phyloP scores from a whole-genome alignment of 2,113 vertebrate genomes.

The Spea bombifrons region DNA sequence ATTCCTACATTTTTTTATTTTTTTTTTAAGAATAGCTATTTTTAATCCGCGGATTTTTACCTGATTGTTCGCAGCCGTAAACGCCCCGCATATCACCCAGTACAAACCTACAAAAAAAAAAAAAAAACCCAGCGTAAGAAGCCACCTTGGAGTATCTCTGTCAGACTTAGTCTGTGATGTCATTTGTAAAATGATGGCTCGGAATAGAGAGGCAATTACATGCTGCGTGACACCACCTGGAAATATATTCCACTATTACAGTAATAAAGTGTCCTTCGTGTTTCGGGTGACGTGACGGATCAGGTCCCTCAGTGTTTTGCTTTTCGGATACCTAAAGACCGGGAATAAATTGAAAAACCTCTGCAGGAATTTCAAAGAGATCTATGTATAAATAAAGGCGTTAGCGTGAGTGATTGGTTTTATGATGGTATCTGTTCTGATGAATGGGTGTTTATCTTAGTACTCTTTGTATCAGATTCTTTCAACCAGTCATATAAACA shows the following conservation, averaged over 20 bases:
- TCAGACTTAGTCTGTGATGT: neutral
- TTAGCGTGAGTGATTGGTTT: too few species aligned
- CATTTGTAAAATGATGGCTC: neutral
- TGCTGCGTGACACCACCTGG: neutral
- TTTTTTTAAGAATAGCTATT: neutral
- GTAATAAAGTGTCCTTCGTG: neutral
- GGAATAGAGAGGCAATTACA: conserved; percentile 1
- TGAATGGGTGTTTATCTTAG: too few species aligned
- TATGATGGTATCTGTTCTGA: too few species aligned
- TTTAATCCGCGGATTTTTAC: conserved; percentile 6
- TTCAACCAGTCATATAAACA: too few species aligned
- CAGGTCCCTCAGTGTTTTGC: too few species aligned
- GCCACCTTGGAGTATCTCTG: neutral
- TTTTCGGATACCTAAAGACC: neutral
- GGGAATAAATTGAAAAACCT: too few species aligned
- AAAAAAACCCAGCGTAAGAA: neutral
- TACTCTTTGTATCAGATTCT: too few species aligned
- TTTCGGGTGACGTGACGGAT: neutral
- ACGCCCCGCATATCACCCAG: neutral
- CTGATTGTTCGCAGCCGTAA: conserved; percentile 24
- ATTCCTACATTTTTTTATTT: too few species aligned
- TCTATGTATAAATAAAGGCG: too few species aligned
- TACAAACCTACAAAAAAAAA: neutral
- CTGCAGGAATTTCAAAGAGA: too few species aligned
- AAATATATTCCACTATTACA: neutral